Evolutionary conservation across 1,140 invertebrate genomes (phyloP).

Genomic region (Holotrichia oblita): DNA sequence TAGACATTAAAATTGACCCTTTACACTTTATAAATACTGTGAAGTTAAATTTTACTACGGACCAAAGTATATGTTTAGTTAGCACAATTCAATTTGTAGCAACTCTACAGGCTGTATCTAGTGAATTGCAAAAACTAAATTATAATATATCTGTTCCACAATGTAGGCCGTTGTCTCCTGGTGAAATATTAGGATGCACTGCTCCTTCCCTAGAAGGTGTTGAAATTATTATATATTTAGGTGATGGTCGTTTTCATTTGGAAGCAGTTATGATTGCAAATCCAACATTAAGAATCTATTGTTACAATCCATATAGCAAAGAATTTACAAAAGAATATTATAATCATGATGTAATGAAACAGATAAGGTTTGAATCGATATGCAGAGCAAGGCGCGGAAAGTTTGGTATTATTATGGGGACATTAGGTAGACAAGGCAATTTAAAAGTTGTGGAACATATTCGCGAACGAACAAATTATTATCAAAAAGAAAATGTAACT

Average conservation of each 20-base stretch:
- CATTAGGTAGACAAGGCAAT: constrained; percentile 94
- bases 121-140: constrained; percentile 74
- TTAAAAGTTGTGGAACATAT: constrained; percentile 79
- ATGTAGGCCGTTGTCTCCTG: constrained; percentile 95
- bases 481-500: constrained; percentile 76
- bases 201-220: constrained; percentile 83
- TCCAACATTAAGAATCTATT: constrained; percentile 85
- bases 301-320: constrained; percentile 98
- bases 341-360: constrained; percentile 86
- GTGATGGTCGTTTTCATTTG: constrained; percentile 98
- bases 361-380: constrained; percentile 78
- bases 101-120: constrained; percentile 83
- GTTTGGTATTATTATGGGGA: constrained; percentile 95
- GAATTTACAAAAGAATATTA: constrained; percentile 93
- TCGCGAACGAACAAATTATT: constrained; percentile 71
- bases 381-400: constrained; percentile 71
- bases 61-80: constrained; percentile 78
- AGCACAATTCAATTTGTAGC: constrained; percentile 98
- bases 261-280: constrained; percentile 99
- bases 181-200: constrained; percentile 95
- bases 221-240: constrained; percentile 88
- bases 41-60: constrained; percentile 80
- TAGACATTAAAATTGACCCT: constrained; percentile 92
- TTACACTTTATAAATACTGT: constrained; percentile 92
- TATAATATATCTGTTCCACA: constrained; percentile 89